A percentile compares a stretch with the other conserved stretches of the same genome.
These are phyloP conservation scores for Papilio glaucus DNA, from an alignment of 1,140 invertebrate genomes.

Conservation along the genomic window DNA sequence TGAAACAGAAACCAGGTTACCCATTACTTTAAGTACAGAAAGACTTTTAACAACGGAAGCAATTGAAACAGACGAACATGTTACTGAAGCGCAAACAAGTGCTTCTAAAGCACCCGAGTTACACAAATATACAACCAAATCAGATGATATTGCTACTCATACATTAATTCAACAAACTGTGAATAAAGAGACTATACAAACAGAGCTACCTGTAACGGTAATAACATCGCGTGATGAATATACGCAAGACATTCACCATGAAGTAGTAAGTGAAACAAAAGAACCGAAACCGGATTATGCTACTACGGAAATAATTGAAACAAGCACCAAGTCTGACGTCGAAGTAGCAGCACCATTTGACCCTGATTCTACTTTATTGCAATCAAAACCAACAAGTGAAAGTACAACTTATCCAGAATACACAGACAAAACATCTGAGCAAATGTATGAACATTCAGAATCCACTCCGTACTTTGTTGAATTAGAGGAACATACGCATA, in stretches of 20 bases:
- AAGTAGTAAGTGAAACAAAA: constrained; percentile 19
- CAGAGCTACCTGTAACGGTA: constrained; percentile 26
- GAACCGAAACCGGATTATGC: constrained; percentile 21
- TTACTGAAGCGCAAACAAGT: constrained; percentile 38
- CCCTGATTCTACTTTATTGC: constrained; percentile 34
- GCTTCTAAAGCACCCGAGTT: constrained; percentile 40
- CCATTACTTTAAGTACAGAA: constrained; percentile 23
- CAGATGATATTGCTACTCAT: constrained; percentile 30
- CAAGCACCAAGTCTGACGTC: not conserved
- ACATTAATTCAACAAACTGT: constrained; percentile 15
- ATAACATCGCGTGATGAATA: constrained; percentile 34
- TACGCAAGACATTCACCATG: constrained; percentile 19
- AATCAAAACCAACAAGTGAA: constrained; percentile 44
- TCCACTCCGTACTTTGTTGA: constrained; percentile 65
- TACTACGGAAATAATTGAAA: constrained; percentile 15
- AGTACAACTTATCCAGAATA: constrained; percentile 53
- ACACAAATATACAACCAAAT: constrained; percentile 31
- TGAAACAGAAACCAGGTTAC: constrained; percentile 36
- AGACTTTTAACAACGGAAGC: constrained; percentile 8
- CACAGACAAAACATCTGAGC: constrained; percentile 46
- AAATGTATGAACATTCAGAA: constrained; percentile 43
- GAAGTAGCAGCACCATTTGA: constrained; percentile 39
- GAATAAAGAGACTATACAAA: constrained; percentile 33
- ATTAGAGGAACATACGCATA: constrained; percentile 73
- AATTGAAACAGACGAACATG: not conserved